Conservation (phyloP, 2,113 vertebrate species). For the Naja naja region DNA sequence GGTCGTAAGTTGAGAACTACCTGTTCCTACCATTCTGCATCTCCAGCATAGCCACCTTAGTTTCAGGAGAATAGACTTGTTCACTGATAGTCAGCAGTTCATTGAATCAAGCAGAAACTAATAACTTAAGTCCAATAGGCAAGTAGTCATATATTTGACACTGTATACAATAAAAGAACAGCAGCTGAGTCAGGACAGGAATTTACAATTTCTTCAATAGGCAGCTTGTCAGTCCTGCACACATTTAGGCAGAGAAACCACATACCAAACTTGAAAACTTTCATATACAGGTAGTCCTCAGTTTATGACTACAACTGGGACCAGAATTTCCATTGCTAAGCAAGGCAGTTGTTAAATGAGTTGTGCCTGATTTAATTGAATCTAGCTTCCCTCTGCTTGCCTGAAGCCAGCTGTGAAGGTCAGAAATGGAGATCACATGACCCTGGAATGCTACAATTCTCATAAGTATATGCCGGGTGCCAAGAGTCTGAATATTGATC, state of each 20-base stretch:
- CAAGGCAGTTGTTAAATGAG: too few species aligned
- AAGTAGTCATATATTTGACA: neutral
- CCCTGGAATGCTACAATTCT: neutral
- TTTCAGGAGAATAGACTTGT: neutral
- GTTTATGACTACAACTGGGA: neutral
- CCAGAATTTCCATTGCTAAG: neutral
- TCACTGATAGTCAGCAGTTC: neutral
- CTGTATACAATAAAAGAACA: neutral
- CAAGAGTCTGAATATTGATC: neutral
- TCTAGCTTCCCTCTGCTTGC: neutral
- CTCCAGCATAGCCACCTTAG: neutral
- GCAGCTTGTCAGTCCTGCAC: neutral
- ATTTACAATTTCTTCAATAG: neutral
- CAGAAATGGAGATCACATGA: neutral
- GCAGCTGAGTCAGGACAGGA: neutral
- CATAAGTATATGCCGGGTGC: neutral
- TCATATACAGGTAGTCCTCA: neutral
- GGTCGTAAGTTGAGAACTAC: neutral
- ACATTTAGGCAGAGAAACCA: neutral
- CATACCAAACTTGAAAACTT: neutral
- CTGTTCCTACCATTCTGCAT: neutral
- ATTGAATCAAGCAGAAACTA: neutral
- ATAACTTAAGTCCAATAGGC: neutral
- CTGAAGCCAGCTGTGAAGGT: neutral
- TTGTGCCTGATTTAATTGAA: neutral